Evolutionary conservation across 2,888 invertebrate genomes (phyloP).

Genomic region (Melitaea athalia): DNA sequence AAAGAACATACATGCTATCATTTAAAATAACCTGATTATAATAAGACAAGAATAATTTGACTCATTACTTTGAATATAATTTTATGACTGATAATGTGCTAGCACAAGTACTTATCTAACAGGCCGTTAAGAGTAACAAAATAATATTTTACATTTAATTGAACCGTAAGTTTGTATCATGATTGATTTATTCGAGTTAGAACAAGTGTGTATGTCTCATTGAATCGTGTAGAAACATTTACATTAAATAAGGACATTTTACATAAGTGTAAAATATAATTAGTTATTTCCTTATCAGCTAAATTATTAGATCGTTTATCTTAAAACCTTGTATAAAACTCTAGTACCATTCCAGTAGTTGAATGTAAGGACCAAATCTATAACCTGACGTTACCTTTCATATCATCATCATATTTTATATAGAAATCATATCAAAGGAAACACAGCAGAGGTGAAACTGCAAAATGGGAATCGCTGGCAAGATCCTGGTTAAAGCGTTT

Average conservation of each 20-base stretch:
- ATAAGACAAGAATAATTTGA: background rate
- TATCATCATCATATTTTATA: slow-evolving; percentile 53
- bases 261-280: background rate
- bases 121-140: background rate
- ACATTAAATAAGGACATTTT: background rate
- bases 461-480: background rate
- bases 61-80: background rate
- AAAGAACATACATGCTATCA: slow-evolving; percentile 12
- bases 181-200: background rate
- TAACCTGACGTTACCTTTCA: slow-evolving; percentile 56
- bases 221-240: background rate
- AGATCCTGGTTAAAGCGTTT: too few species aligned
- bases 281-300: background rate
- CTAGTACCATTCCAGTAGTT: slow-evolving; percentile 48
- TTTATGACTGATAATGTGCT: background rate
- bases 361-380: slow-evolving; percentile 71
- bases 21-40: background rate
- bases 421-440: slow-evolving; percentile 32
- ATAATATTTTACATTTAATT: background rate
- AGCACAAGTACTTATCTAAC: background rate
- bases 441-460: slow-evolving; percentile 16
- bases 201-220: background rate
- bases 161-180: background rate
- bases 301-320: slow-evolving; percentile 1
- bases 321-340: slow-evolving; percentile 3